Evolutionary conservation across 2,797 vertebrate genomes (phyloP).

Genomic region (Podarcis siculus): DNA sequence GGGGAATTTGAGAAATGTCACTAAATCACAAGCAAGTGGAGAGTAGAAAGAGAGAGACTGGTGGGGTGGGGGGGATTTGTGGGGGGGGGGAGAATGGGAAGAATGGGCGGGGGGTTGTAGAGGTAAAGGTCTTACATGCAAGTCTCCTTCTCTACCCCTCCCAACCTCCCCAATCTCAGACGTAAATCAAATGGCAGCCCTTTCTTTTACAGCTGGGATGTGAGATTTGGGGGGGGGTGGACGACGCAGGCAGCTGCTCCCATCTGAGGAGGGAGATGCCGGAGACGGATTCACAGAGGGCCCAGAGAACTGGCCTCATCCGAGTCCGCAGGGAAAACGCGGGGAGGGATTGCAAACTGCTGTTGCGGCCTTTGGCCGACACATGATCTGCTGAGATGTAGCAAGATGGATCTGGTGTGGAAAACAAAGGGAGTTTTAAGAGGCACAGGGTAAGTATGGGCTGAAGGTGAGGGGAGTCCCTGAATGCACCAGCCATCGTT

Average conservation of each 20-base stretch:
- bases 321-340: neutral
- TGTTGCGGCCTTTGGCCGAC: neutral
- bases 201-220: slow-evolving; percentile 43
- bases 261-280: slow-evolving; percentile 31
- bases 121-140: slow-evolving; percentile 39
- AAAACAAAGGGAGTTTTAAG: neutral
- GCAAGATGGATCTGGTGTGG: neutral
- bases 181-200: slow-evolving; percentile 70
- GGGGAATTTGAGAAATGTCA: slow-evolving; percentile 71
- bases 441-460: neutral
- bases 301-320: slow-evolving; percentile 29
- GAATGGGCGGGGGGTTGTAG: neutral
- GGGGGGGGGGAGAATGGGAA: neutral
- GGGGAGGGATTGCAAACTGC: slow-evolving; percentile 12
- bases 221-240: neutral
- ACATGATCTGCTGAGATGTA: slow-evolving; percentile 30
- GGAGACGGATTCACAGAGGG: slow-evolving; percentile 14
- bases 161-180: neutral
- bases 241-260: slow-evolving; percentile 29
- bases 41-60: neutral
- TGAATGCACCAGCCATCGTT: neutral
- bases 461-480: neutral
- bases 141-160: slow-evolving; percentile 39
- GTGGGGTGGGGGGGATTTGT: neutral
- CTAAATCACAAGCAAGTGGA: slow-evolving; percentile 73